Conservation (phyloP, 2,888 invertebrate species). For the Calephelis perditalis region DNA sequence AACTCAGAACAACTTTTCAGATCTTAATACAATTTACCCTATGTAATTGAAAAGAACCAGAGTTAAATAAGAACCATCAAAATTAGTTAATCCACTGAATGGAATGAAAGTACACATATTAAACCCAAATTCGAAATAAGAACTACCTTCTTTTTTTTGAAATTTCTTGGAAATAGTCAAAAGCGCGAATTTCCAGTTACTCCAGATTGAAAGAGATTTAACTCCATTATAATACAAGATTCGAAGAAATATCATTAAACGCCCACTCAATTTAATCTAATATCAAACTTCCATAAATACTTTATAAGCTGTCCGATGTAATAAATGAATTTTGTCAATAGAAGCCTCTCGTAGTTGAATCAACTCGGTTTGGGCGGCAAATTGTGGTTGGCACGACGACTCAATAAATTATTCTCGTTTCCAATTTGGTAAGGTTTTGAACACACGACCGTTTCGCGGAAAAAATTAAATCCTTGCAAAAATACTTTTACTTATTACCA, state of each 20-base stretch:
- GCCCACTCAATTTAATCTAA: slow-evolving; percentile 7
- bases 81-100: no score
- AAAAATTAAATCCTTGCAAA: no score
- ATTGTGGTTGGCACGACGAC: slow-evolving; percentile 8
- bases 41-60: no score
- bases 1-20: no score
- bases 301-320: slow-evolving; percentile 17
- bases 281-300: slow-evolving; percentile 14
- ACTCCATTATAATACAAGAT: neutral
- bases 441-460: neutral
- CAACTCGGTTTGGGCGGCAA: slow-evolving; percentile 10
- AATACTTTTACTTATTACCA: no score
- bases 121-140: no score
- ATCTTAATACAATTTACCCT: no score
- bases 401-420: slow-evolving; percentile 12
- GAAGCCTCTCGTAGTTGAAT: slow-evolving; percentile 14
- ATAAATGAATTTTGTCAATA: slow-evolving; percentile 19
- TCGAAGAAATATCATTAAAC: slow-evolving; percentile 5
- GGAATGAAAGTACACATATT: no score
- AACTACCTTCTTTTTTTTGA: no score
- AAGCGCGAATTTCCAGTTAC: no score
- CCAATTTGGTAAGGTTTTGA: slow-evolving; percentile 1
- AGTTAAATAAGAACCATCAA: no score
- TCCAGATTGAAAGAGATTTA: neutral
- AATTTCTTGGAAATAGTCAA: no score